phyloP scores from a whole-genome alignment of 2,113 vertebrate genomes.

The Malurus alboscapulatus region DNA sequence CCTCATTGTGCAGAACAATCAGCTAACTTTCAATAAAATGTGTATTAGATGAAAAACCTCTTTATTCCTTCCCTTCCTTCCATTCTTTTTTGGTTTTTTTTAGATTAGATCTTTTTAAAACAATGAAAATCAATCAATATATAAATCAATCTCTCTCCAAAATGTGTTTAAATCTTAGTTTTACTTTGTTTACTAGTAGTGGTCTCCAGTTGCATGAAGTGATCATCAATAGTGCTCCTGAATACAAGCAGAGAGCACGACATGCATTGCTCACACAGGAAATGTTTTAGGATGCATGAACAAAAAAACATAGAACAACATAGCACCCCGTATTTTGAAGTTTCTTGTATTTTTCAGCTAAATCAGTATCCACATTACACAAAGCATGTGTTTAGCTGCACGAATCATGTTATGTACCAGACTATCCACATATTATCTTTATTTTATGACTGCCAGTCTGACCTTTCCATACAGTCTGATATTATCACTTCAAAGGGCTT shows the following conservation, averaged over 20 bases:
- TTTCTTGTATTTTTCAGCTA: not conserved
- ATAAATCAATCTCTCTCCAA: not conserved
- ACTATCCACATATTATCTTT: not conserved
- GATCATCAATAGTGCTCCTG: not conserved
- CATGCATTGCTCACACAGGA: not conserved
- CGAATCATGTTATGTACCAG: not conserved
- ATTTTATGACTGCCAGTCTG: not conserved
- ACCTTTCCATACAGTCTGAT: not conserved
- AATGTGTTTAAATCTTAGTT: not conserved
- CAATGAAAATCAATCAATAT: not conserved
- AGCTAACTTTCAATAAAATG: not conserved
- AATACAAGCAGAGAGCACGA: not conserved
- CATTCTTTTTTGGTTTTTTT: not conserved
- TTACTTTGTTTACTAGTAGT: not conserved
- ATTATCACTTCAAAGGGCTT: not conserved
- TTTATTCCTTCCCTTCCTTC: not conserved
- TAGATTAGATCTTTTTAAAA: not conserved
- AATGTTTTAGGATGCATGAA: not conserved
- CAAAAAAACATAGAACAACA: not conserved
- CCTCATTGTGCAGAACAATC: not conserved
- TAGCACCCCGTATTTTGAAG: not conserved
- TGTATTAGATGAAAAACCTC: not conserved
- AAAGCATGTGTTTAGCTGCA: not conserved
- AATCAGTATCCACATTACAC: not conserved
- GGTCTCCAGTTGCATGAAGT: not conserved